These are phyloP conservation scores for Panzeria rudis DNA, from an alignment of 2,888 invertebrate species.

Conservation along the genomic window DNA sequence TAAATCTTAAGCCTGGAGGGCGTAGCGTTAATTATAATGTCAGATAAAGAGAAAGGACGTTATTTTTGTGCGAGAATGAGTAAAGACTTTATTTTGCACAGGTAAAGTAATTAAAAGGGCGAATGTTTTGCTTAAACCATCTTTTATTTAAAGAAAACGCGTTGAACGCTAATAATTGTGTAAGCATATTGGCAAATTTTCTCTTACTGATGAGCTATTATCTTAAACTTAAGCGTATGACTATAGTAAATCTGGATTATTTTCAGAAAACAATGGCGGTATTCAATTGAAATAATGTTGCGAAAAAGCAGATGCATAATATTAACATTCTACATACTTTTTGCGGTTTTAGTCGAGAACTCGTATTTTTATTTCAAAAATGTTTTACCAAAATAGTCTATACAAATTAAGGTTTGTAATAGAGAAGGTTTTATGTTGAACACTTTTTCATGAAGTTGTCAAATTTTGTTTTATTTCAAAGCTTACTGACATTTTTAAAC, in stretches of 20 bases:
- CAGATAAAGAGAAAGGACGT: conserved; percentile 54
- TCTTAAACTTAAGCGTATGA: neutral
- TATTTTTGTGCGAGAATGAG: neutral
- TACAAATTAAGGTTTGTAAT: no score
- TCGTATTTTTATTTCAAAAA: no score
- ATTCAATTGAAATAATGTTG: no score
- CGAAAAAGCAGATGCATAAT: no score
- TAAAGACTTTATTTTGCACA: conserved; percentile 17
- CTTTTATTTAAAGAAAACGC: neutral
- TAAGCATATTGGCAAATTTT: neutral
- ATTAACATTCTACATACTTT: no score
- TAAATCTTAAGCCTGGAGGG: conserved; percentile 48
- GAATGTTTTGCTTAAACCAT: conserved; percentile 14
- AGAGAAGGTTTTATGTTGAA: no score
- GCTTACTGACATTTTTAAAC: no score
- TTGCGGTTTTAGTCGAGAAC: no score
- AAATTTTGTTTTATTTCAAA: no score
- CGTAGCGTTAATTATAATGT: conserved; percentile 51
- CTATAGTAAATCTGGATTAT: neutral
- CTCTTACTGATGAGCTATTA: neutral
- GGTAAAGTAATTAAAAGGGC: conserved; percentile 25
- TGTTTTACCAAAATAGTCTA: no score
- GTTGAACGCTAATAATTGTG: neutral
- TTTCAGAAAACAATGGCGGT: neutral
- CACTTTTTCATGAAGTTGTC: no score